Percentiles rank a stretch among this genome's conserved stretches.
Conservation (phyloP, 2,888 invertebrate genomes). For the Saturnia pavonia region DNA sequence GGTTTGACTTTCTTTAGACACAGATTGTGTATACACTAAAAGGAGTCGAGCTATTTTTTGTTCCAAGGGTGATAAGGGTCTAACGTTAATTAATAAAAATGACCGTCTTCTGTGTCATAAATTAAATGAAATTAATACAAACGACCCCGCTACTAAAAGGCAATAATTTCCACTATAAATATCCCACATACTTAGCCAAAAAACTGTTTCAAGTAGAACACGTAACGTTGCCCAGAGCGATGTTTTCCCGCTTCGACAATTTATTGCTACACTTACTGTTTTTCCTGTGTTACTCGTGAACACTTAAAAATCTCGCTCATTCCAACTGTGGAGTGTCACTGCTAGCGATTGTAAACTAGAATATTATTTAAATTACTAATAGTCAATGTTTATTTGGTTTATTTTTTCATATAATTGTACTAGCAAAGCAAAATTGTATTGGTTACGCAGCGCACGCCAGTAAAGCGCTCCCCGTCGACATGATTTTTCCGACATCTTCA, state of each 20-base stretch:
- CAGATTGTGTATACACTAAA: background rate
- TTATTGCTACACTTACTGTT: constrained; percentile 73
- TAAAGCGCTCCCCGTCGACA: no score
- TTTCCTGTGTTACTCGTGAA: constrained; percentile 56
- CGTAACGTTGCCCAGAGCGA: constrained; percentile 20
- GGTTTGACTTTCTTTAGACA: background rate
- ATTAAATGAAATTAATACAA: background rate
- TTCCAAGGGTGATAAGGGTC: background rate
- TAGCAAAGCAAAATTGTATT: no score
- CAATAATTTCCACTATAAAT: constrained; percentile 20
- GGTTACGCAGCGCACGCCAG: no score
- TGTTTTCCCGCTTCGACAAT: constrained; percentile 65
- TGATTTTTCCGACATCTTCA: no score
- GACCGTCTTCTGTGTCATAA: background rate
- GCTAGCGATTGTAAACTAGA: constrained; percentile 27
- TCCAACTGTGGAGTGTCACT: constrained; percentile 32
- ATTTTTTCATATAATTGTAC: no score
- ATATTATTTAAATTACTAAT: background rate
- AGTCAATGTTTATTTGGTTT: background rate
- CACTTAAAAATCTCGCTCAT: constrained; percentile 65
- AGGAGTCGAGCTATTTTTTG: background rate
- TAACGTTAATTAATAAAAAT: background rate
- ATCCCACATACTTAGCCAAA: constrained; percentile 19
- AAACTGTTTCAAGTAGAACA: constrained; percentile 21
- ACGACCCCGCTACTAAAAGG: constrained; percentile 12